Evolutionary conservation across 2,113 vertebrate genomes (phyloP), one percentile per base, ranked within the genome.

Genomic region (Sinosuthora webbiana): DNA sequence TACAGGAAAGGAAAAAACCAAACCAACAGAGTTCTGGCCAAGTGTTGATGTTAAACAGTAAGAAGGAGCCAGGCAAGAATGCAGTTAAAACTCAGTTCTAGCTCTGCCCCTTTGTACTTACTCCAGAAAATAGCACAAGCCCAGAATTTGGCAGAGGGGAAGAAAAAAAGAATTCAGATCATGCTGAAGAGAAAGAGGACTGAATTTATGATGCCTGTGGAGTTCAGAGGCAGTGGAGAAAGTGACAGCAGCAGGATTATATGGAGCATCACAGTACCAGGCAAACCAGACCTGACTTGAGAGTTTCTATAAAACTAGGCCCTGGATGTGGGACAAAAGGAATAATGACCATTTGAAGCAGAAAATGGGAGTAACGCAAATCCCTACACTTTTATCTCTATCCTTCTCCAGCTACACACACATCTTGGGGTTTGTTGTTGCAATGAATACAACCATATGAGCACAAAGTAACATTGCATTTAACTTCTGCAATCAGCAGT

Each of bases 51-150:
- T 47, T 52, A 50, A 87, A 70, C 21, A 49, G 20, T 5, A 42
- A 55, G 63, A 96, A 87, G 11, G 4, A 78, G 23, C 5, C 14
- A 76, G 42, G 60, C 37, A 63, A 16, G 18, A 95, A 87, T 33
- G 14, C 33, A 84, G 35, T 44, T 73, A 82, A 83, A 95, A 78
- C 23, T 37, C 44, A 64, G 3, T 59, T 82, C 62, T 70, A 78
- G 31, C 37, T 95, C 65, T 91, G 45, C 16, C 50, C 39, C 42
- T 60, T 82, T 87, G 39, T 68, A 22, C 62, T 91, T 87, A 60
- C 7, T 50, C 39, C 24, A 84, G 56, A 93, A 84, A 83, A 87
- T 31, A n/a, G 9, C 10, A 53, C 12, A 7, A 79, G 41, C 9
- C 18, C 7, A 1, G 23, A 42, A 77, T 89, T 23, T 22, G 9